phyloP scores from a whole-genome alignment of 2,888 invertebrate genomes.

The Thalpophila matura region DNA sequence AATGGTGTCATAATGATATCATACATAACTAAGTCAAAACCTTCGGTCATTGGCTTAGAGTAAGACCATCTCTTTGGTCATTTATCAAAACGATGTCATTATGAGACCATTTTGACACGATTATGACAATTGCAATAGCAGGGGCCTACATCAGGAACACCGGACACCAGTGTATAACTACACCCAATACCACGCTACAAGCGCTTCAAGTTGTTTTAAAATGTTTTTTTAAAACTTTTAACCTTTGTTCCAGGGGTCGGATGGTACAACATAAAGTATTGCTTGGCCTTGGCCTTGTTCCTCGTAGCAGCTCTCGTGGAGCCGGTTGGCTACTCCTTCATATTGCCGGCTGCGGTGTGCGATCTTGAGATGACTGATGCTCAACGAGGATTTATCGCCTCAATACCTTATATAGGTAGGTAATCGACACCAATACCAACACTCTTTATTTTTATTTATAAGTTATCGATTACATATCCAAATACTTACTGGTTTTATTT shows the following conservation, averaged over 20 bases:
- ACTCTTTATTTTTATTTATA: too few species aligned
- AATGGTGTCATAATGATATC: too few species aligned
- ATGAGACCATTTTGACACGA: too few species aligned
- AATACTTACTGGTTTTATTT: too few species aligned
- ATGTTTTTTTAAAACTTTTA: background rate
- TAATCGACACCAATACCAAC: too few species aligned
- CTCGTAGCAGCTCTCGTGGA: conserved; percentile 92
- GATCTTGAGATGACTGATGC: conserved; percentile 91
- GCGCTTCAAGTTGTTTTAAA: background rate
- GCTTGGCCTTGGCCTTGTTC: conserved; percentile 77
- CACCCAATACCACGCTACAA: background rate
- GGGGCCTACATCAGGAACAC: too few species aligned
- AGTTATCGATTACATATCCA: background rate
- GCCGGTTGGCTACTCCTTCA: conserved; percentile 91
- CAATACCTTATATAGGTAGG: conserved; percentile 92
- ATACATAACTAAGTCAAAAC: too few species aligned
- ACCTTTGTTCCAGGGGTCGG: conserved; percentile 78
- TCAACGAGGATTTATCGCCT: conserved; percentile 90
- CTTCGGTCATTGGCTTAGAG: too few species aligned
- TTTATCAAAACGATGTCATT: too few species aligned
- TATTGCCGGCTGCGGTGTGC: conserved; percentile 92
- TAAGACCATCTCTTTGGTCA: too few species aligned
- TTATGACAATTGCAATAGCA: too few species aligned
- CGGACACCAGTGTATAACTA: background rate
- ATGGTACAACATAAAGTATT: conserved; percentile 81